Evolutionary conservation across 2,113 vertebrate species (phyloP).

Genomic region (Thymallus thymallus): DNA sequence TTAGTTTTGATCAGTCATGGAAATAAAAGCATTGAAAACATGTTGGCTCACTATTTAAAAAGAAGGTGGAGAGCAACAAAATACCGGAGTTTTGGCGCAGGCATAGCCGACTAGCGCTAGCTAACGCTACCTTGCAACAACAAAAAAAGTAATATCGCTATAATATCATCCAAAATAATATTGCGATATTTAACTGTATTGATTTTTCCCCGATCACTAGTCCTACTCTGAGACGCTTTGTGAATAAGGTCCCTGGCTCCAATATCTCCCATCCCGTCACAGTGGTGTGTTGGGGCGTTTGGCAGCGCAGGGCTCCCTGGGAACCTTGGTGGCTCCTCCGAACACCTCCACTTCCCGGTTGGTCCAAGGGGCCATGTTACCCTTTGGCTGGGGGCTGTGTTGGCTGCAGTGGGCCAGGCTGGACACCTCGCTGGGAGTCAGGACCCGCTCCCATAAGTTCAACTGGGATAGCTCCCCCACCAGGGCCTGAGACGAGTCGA

Average conservation of each 20-base stretch:
- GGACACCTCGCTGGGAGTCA: conserved; percentile 81
- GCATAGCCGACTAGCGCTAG: no score
- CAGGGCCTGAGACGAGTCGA: conserved; percentile 91
- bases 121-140: no score
- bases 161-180: no score
- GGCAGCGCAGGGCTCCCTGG: conserved; percentile 79
- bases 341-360: conserved; percentile 82
- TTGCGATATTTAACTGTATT: no score
- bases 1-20: no score
- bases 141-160: no score
- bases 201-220: no score
- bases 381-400: conserved; percentile 76
- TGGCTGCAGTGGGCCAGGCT: conserved; percentile 85
- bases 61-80: no score
- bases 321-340: conserved; percentile 84
- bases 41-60: no score
- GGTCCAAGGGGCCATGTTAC: conserved; percentile 86
- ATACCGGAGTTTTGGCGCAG: no score
- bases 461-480: conserved; percentile 93
- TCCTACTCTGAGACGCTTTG: no score
- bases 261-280: conserved; percentile 41
- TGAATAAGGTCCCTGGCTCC: conserved; percentile 66
- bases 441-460: conserved; percentile 87
- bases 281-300: conserved; percentile 76
- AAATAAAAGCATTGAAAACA: no score